These are phyloP conservation scores for Eurytoma adleriae DNA, from an alignment of 2,888 invertebrate genomes.

Conservation along the genomic window DNA sequence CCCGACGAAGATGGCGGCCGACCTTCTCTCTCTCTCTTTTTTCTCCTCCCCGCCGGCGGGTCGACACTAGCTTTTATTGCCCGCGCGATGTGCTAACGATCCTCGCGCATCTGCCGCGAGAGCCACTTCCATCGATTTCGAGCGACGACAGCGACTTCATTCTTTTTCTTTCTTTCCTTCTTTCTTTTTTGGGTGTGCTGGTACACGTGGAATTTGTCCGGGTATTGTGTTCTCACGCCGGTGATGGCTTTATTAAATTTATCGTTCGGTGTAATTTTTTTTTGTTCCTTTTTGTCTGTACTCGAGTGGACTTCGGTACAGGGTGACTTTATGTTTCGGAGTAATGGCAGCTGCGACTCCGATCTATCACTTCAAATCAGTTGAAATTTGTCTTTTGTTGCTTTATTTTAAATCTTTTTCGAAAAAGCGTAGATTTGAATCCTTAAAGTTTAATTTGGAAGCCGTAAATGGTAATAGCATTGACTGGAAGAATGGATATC, in stretches of 20 bases:
- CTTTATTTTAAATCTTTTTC: too few species aligned
- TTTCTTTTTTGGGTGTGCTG: neutral
- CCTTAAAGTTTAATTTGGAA: too few species aligned
- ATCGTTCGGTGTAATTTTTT: neutral
- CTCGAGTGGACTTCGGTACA: too few species aligned
- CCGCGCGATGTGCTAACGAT: conserved; percentile 6
- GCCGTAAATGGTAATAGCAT: too few species aligned
- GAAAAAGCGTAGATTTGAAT: too few species aligned
- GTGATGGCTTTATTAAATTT: conserved; percentile 20
- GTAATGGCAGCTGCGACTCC: too few species aligned
- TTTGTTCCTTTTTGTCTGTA: too few species aligned
- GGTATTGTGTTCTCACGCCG: conserved; percentile 5
- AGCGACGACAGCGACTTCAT: neutral
- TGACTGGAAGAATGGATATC: too few species aligned
- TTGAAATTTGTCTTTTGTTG: too few species aligned
- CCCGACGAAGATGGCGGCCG: conserved; percentile 22
- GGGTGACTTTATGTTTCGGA: too few species aligned
- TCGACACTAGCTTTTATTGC: neutral
- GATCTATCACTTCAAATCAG: too few species aligned
- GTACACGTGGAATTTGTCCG: conserved; percentile 9
- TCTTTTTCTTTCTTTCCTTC: neutral
- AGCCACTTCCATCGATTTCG: conserved; percentile 3
- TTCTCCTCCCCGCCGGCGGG: neutral
- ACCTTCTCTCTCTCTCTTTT: neutral
- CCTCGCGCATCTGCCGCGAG: conserved; percentile 10